Evolutionary conservation across 92 coral and sea anemone species (phyloP), one percentile per base, ranked within the genome.

Genomic region (Porites lobata): DNA sequence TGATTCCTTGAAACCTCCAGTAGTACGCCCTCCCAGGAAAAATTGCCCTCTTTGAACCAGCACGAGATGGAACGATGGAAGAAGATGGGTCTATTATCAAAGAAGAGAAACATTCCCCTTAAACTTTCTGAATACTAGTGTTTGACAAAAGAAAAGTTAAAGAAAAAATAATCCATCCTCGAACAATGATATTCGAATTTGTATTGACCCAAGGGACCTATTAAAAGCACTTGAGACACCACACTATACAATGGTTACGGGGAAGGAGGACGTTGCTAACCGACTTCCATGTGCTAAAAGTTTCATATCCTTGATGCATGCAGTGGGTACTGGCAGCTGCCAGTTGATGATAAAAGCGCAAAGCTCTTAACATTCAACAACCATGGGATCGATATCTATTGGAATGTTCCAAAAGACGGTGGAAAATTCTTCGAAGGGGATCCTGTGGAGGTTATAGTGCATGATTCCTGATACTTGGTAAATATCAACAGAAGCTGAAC

Each of bases 401-500:
- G 93, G 89, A 52, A 78, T 92, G n/a, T 90, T 85, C 88, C 88
- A 92, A 69, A 76, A 38, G 92, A 92, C 68, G 84, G 83, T 85
- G 94, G 57, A 18, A 69, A 87, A 57, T 81, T 92, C 14, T 92
- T 92, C 24, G 32, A 29, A 29, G 32, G 72, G 21, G 78, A 87
- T 80, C 72, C 17, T 89, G 89, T 59, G 47, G 47, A 38, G 47
- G 47, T 38, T 38, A 38, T 38, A 38, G 47, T 38, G 4, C 5
- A 38, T 38, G 84, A 83, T 43, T 92, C 56, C 76, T 88, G 56
- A 88, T 87, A 81, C 80, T 81, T 88, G 92, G 82, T 66, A 50
- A 63, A 21, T 47, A 80, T 75, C 67, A 86, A 53, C 6, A 50
- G 17, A 72, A 79, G 47, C 47, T 29, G 32, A 29, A 2, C 32